phyloP scores from a whole-genome alignment of 2,888 invertebrate genomes.

The Hyles lineata region DNA sequence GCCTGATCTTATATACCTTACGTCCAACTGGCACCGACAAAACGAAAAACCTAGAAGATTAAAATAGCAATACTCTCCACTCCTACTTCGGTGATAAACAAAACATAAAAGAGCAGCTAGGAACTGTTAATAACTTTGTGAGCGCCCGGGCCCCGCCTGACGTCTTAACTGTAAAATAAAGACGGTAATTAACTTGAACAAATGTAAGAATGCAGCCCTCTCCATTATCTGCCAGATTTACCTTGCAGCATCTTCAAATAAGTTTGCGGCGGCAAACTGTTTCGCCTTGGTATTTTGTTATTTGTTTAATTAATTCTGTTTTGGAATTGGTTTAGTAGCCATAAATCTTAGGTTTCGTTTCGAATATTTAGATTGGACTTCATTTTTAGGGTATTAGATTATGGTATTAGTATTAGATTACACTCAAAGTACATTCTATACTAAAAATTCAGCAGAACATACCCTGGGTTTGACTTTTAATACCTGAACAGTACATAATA shows the following conservation, averaged over 20 bases:
- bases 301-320: neutral
- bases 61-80: neutral
- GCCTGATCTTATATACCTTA: too few relatives aligned
- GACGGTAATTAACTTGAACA: slow-evolving; percentile 13
- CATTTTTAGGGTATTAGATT: too few relatives aligned
- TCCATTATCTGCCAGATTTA: slow-evolving; percentile 6
- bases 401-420: too few relatives aligned
- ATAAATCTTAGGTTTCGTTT: too few relatives aligned
- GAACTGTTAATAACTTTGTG: neutral
- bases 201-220: slow-evolving; percentile 21
- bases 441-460: too few relatives aligned
- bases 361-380: too few relatives aligned
- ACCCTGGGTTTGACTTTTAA: too few relatives aligned
- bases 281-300: neutral
- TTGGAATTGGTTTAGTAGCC: neutral
- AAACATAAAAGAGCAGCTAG: neutral
- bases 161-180: slow-evolving; percentile 20
- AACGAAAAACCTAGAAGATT: too few relatives aligned
- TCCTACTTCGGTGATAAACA: neutral
- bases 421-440: too few relatives aligned
- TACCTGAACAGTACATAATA: too few relatives aligned
- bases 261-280: neutral
- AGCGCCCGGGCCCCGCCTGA: neutral
- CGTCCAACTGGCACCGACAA: too few relatives aligned
- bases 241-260: neutral